phyloP scores from a whole-genome alignment of 2,113 vertebrate genomes.

The Emydocephalus ijimae region DNA sequence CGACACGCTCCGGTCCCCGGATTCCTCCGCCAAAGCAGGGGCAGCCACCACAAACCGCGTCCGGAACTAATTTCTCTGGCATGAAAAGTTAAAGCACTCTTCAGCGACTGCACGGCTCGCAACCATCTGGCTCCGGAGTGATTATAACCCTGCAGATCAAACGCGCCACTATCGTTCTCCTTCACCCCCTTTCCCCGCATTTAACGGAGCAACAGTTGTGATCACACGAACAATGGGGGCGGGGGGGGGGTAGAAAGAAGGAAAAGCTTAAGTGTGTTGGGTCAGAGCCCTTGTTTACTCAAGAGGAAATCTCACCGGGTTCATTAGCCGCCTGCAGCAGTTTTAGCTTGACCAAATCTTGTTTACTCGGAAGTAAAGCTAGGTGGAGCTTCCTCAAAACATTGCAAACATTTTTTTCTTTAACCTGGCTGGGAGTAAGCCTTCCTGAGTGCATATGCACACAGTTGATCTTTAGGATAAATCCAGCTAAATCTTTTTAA shows the following conservation, averaged over 20 bases:
- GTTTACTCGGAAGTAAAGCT: not conserved
- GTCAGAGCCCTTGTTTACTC: not conserved
- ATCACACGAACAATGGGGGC: not conserved
- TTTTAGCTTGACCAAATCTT: not conserved
- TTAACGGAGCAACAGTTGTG: not conserved
- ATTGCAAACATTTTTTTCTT: not conserved
- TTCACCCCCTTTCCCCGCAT: not conserved
- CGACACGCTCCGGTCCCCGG: slow-evolving; percentile 5
- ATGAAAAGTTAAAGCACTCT: slow-evolving; percentile 32
- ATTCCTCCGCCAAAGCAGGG: slow-evolving; percentile 57
- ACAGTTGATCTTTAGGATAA: not conserved
- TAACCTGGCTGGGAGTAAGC: not conserved
- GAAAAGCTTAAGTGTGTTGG: not conserved
- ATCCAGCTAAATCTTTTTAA: not conserved
- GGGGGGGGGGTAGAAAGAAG: not conserved
- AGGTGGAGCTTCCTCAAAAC: not conserved
- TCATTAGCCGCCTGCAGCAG: not conserved
- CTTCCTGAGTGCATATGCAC: not conserved
- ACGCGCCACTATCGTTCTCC: slow-evolving; percentile 10
- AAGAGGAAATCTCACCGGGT: not conserved
- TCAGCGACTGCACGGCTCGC: slow-evolving; percentile 10
- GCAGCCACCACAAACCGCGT: slow-evolving; percentile 31
- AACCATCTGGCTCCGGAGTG: slow-evolving; percentile 40
- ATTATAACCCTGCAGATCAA: slow-evolving; percentile 33
- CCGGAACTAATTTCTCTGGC: slow-evolving; percentile 78